Percentiles rank a stretch among this genome's conserved stretches.
These are phyloP conservation scores for Verasper variegatus DNA, from an alignment of 2,113 vertebrate species.

Conservation along the genomic window DNA sequence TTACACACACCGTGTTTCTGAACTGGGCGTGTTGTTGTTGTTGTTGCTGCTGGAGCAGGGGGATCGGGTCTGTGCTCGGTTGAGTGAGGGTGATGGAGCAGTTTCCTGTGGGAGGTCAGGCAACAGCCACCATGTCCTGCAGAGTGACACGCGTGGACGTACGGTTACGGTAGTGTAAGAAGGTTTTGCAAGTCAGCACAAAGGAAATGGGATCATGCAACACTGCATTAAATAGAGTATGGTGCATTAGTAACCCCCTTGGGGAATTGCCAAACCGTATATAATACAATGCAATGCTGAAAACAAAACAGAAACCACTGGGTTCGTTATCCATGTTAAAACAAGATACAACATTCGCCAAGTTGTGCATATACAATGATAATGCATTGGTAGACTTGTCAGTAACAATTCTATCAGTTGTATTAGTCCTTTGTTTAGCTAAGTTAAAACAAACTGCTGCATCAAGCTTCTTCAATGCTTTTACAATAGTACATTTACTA, in stretches of 20 bases:
- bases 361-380: no score
- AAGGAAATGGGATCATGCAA: neutral
- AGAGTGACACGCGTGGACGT: neutral
- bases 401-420: no score
- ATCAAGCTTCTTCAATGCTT: no score
- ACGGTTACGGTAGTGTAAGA: neutral
- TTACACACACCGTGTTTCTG: neutral
- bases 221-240: neutral
- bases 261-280: neutral
- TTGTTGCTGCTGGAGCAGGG: constrained; percentile 15
- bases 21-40: neutral
- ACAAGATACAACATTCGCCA: no score
- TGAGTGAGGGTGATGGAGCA: constrained; percentile 44
- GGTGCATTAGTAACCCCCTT: neutral
- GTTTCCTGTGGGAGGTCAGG: constrained; percentile 40
- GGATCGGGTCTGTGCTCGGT: neutral
- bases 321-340: no score
- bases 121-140: constrained; percentile 22
- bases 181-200: neutral
- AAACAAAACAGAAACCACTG: no score
- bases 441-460: no score
- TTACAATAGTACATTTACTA: no score
- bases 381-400: no score
- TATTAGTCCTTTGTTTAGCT: no score
- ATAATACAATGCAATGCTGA: no score